phyloP scores from a whole-genome alignment of 92 coral and sea anemone species.

The Zoanthus sociatus region DNA sequence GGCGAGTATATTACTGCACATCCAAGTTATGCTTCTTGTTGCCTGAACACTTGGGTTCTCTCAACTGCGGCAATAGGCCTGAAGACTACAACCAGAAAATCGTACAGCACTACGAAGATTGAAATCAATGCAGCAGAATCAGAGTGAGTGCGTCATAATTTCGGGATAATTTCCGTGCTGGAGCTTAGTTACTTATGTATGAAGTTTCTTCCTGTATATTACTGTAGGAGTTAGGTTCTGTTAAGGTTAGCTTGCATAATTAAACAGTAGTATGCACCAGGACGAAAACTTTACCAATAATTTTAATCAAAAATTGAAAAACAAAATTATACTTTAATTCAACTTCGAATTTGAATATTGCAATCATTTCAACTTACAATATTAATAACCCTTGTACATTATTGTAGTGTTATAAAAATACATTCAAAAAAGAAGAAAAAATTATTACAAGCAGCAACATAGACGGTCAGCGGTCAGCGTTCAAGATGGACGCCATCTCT shows the following conservation, averaged over 20 bases:
- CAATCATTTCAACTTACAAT: neutral
- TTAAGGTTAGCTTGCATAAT: neutral
- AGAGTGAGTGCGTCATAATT: constrained; percentile 43
- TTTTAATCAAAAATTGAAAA: neutral
- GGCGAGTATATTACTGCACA: constrained; percentile 38
- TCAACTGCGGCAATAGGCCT: constrained; percentile 50
- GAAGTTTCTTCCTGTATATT: neutral
- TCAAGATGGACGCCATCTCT: no score
- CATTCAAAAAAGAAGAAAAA: no score
- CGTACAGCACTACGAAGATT: constrained; percentile 43
- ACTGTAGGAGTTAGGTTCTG: neutral
- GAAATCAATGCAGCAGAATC: constrained; percentile 35
- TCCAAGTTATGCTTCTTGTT: constrained; percentile 54
- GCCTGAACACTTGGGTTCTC: constrained; percentile 53
- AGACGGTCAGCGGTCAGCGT: no score
- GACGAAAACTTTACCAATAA: neutral
- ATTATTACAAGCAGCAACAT: no score
- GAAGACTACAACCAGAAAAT: constrained; percentile 44
- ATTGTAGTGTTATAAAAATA: neutral
- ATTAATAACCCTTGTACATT: neutral
- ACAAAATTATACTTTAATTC: neutral
- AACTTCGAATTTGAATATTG: neutral
- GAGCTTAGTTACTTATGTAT: neutral
- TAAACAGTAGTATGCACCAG: neutral
- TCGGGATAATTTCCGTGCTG: neutral